These are phyloP conservation scores for Aix galericulata DNA, from an alignment of 2,113 vertebrate species.

Conservation along the genomic window DNA sequence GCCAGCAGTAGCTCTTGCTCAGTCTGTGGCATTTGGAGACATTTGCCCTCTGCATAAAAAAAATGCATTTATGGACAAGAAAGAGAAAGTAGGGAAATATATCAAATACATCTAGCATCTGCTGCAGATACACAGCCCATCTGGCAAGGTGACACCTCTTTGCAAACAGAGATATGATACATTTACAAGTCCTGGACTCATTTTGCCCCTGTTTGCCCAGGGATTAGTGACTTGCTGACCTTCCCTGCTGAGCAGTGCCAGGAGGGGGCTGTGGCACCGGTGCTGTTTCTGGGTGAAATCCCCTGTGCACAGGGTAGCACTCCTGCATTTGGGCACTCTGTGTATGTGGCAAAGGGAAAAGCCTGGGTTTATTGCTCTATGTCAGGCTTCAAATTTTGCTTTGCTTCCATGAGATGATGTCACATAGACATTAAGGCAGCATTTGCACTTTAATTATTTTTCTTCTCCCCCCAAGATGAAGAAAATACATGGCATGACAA, in stretches of 20 bases:
- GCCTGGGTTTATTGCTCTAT: rapidly evolving
- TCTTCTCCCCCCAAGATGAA: not conserved
- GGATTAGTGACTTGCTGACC: not conserved
- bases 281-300: not conserved
- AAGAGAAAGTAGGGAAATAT: not conserved
- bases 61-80: not conserved
- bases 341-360: not conserved
- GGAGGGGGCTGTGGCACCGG: rapidly evolving
- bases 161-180: not conserved
- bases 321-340: not conserved
- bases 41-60: not conserved
- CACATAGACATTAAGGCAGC: not conserved
- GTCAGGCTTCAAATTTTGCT: not conserved
- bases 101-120: not conserved
- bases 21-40: not conserved
- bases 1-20: not conserved
- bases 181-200: not conserved
- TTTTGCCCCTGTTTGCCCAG: conserved; percentile 1
- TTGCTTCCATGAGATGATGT: not conserved
- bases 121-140: not conserved
- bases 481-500: not conserved
- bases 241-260: not conserved
- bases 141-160: not conserved
- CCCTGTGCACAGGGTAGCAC: rapidly evolving
- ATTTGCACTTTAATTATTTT: not conserved